Evolutionary conservation across 2,797 vertebrate genomes (phyloP), one percentile per base, ranked within the genome.

Genomic region (Halcyon smyrnensis): DNA sequence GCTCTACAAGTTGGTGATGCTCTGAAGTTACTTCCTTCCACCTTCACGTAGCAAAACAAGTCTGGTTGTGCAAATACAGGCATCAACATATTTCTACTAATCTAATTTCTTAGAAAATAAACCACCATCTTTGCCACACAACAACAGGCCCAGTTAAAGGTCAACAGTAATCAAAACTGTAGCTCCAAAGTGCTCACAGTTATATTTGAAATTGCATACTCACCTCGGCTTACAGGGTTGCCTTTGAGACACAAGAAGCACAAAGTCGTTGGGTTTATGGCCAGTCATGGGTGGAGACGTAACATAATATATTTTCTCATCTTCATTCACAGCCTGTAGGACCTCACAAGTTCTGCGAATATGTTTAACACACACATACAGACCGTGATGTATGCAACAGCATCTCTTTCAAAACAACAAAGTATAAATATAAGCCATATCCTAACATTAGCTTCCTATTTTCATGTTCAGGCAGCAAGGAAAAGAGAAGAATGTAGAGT

Each of bases 301-400:
- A 50, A 98, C 50, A 4, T 98, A 84, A 80, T 98, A 98, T 75
- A 98, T 98, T 23, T 95, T 97, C 45, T 98, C 97, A 51, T 98
- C 97, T 34, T 98, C 96, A 32, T 89, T 97, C 53, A 98, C 96
- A 54, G 54, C 63, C 62, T 98, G 93, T 43, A 98, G 74, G 41
- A 98, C 48, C 50, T 98, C 34, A 59, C 98, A 98, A 16, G 96
- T 97, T 93, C 98, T 98, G 92, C 50, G 83, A 88, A 74, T 32
- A 53, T 12, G 96, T 14, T 67, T 12, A 87, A 43, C 13, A 79
- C 30, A 71, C 9, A 6, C 3, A 19, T 74, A 69, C 37, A 84
- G 69, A 57, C 32, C 7, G 16, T 37, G 34, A 50, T 5, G 6
- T 23, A n/a, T 32, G 15, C 59, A 56, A 12, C 19, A 64, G 25